These are phyloP conservation scores for Urocolius indicus DNA, from an alignment of 2,113 vertebrate species.

Conservation along the genomic window DNA sequence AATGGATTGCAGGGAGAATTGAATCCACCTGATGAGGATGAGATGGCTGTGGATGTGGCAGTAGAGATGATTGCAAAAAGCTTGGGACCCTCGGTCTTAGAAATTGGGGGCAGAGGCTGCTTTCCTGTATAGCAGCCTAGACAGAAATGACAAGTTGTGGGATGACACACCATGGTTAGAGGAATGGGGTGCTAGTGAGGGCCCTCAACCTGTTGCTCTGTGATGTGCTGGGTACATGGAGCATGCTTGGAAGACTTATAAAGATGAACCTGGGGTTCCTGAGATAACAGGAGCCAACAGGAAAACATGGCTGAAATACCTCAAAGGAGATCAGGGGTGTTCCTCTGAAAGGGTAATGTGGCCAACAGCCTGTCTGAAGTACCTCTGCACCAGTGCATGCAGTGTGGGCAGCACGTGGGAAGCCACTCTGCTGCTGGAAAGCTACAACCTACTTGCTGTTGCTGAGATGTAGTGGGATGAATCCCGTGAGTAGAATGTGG, in stretches of 20 bases:
- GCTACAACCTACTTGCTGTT: not conserved
- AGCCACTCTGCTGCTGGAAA: not conserved
- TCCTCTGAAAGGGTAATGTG: not conserved
- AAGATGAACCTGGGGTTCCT: not conserved
- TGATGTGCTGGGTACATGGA: not conserved
- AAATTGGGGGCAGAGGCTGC: not conserved
- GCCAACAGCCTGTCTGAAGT: not conserved
- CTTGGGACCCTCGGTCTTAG: not conserved
- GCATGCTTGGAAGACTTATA: not conserved
- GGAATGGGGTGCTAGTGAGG: not conserved
- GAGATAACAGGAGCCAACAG: not conserved
- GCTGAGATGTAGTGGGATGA: not conserved
- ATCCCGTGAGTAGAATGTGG: not conserved
- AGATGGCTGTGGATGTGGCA: not conserved
- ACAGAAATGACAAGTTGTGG: not conserved
- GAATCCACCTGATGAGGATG: not conserved
- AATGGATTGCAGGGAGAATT: not conserved
- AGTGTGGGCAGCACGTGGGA: not conserved
- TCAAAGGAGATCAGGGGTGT: not conserved
- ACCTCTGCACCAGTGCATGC: not conserved
- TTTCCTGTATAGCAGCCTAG: not conserved
- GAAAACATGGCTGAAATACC: not conserved
- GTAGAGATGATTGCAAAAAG: rapidly evolving
- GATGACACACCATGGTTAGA: rapidly evolving
- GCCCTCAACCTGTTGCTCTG: not conserved